Conservation (phyloP, 2,888 invertebrate species). For the Gasteruption jaculator region DNA sequence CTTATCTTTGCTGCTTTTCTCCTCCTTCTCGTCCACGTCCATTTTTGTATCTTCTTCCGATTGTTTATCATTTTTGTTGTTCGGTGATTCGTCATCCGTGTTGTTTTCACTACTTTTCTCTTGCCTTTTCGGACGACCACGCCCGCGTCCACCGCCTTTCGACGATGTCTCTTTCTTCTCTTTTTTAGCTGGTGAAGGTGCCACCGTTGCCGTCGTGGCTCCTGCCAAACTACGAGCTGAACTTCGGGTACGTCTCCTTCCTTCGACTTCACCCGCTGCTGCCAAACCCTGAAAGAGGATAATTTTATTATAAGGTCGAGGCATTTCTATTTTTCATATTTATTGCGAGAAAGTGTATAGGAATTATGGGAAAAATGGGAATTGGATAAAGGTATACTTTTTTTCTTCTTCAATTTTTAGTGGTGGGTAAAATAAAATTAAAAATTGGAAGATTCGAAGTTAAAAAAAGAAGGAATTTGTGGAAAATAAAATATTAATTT, state of each 20-base stretch:
- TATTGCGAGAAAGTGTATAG: too few relatives aligned
- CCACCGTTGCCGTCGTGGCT: conserved; percentile 53
- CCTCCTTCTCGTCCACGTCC: conserved; percentile 41
- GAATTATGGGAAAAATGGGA: too few relatives aligned
- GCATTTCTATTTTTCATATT: too few relatives aligned
- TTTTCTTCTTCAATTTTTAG: too few relatives aligned
- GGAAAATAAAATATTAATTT: too few relatives aligned
- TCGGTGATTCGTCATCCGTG: conserved; percentile 39
- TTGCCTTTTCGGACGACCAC: conserved; percentile 47
- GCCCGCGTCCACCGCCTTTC: conserved; percentile 46
- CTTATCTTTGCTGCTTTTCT: conserved; percentile 31
- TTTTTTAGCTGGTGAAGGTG: conserved; percentile 55
- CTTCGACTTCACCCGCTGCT: conserved; percentile 53
- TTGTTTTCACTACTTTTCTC: conserved; percentile 44
- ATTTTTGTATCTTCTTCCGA: conserved; percentile 42
- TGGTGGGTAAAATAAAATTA: too few relatives aligned
- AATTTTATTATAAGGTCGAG: background rate
- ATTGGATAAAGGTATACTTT: too few relatives aligned
- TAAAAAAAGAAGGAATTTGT: too few relatives aligned
- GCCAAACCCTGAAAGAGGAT: conserved; percentile 50
- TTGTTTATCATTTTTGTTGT: conserved; percentile 44
- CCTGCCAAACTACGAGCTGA: conserved; percentile 59
- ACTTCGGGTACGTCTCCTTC: conserved; percentile 57
- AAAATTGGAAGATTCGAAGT: too few relatives aligned
- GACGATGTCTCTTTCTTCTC: conserved; percentile 49